Evolutionary conservation across 1,140 invertebrate species (phyloP).

Genomic region (Lordiphosa stackelbergi): DNA sequence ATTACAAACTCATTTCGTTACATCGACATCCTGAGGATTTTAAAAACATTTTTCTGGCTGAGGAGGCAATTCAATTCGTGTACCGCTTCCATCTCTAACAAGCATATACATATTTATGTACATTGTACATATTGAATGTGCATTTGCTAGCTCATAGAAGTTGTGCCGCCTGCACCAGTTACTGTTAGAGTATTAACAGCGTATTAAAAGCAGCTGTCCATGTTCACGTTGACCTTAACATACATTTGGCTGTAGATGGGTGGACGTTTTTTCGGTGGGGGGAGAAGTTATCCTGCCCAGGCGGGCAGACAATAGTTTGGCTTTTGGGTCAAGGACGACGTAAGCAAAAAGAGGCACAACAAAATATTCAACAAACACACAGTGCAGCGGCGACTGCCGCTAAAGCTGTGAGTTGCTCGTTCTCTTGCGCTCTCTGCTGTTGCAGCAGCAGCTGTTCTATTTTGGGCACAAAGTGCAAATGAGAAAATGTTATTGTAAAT

Average conservation of each 20-base stretch:
- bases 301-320: neutral
- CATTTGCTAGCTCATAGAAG: too few relatives aligned
- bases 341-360: constrained; percentile 27
- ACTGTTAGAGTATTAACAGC: constrained; percentile 22
- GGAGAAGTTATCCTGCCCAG: neutral
- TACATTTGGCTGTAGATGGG: constrained; percentile 1
- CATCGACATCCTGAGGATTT: too few relatives aligned
- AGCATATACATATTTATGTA: too few relatives aligned
- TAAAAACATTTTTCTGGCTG: too few relatives aligned
- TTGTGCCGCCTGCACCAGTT: constrained; percentile 8
- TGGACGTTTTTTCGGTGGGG: neutral
- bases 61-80: too few relatives aligned
- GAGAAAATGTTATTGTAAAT: constrained; percentile 36
- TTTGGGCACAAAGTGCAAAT: constrained; percentile 40
- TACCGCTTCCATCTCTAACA: too few relatives aligned
- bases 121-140: too few relatives aligned
- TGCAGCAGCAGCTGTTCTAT: constrained; percentile 21
- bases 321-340: constrained; percentile 43
- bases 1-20: too few relatives aligned
- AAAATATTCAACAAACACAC: constrained; percentile 9
- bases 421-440: neutral
- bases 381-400: neutral
- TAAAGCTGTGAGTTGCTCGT: neutral
- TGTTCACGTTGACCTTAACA: constrained; percentile 22
- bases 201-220: constrained; percentile 10